Conservation (phyloP, 2,113 vertebrate genomes). For the Xyliphius kryptos region DNA sequence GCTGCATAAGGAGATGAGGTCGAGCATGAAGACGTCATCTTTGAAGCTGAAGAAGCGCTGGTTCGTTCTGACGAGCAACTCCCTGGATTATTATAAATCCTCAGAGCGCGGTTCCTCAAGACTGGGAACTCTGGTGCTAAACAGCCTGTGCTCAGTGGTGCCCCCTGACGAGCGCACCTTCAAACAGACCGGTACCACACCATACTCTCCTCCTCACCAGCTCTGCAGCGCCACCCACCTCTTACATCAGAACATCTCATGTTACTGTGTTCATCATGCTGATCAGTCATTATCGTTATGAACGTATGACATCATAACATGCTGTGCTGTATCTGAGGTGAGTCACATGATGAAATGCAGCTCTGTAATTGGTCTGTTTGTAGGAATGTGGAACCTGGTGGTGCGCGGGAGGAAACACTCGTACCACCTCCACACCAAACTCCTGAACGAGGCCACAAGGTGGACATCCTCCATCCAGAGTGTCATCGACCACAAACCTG, state of each 20-base stretch:
- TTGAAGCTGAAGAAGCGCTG: conserved; percentile 89
- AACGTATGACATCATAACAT: no score
- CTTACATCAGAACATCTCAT: no score
- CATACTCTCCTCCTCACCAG: no score
- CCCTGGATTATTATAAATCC: conserved; percentile 87
- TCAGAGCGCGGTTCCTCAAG: conserved; percentile 78
- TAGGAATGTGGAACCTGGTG: conserved; percentile 86
- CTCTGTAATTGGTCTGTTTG: neutral
- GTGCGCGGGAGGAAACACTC: conserved; percentile 86
- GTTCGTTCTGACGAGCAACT: conserved; percentile 83
- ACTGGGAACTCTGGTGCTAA: conserved; percentile 84
- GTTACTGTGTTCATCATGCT: no score
- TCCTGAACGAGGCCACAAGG: conserved; percentile 83
- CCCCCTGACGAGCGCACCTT: conserved; percentile 82
- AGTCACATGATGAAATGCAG: no score
- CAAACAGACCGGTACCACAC: conserved; percentile 73
- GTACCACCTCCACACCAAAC: conserved; percentile 82
- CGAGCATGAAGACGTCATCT: conserved; percentile 76
- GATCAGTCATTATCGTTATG: no score
- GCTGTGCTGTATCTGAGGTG: no score
- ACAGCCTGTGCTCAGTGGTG: conserved; percentile 81
- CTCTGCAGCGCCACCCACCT: no score
- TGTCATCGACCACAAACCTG: conserved; percentile 85
- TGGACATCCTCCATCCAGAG: conserved; percentile 85
- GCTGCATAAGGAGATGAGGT: conserved; percentile 87